These are phyloP conservation scores for Cirrhinus mrigala DNA, from an alignment of 2,797 vertebrate species.

Conservation along the genomic window DNA sequence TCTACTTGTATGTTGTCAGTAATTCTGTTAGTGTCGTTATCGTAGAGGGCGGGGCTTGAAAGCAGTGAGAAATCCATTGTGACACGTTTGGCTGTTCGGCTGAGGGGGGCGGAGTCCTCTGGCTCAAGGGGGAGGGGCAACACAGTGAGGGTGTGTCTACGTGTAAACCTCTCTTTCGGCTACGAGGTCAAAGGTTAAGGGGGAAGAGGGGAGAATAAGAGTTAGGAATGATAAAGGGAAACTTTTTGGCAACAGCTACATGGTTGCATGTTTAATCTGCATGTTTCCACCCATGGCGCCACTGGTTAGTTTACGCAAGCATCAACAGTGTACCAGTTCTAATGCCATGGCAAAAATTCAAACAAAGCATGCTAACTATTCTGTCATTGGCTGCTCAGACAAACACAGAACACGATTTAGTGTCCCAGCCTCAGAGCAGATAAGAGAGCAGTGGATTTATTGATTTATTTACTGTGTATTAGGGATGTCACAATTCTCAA, in stretches of 20 bases:
- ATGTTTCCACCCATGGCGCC: no score
- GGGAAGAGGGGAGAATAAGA: conserved; percentile 62
- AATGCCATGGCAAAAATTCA: no score
- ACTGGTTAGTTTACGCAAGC: no score
- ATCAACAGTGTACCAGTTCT: no score
- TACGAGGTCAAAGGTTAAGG: conserved; percentile 58
- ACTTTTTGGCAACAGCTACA: not conserved
- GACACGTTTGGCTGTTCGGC: conserved; percentile 81
- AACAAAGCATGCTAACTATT: no score
- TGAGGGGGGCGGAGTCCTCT: conserved; percentile 72
- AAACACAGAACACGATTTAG: no score
- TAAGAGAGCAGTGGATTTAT: no score
- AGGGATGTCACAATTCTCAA: no score
- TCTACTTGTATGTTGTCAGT: conserved; percentile 51
- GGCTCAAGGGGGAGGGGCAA: conserved; percentile 74
- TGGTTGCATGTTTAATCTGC: not conserved
- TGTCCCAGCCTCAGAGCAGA: no score
- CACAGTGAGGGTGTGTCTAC: conserved; percentile 89
- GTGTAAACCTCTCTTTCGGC: conserved; percentile 85
- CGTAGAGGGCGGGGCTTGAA: conserved; percentile 65
- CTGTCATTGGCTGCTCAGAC: no score
- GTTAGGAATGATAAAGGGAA: conserved; percentile 8
- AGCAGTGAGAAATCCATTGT: conserved; percentile 95
- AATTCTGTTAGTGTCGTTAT: conserved; percentile 34
- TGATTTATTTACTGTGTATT: no score